Evolutionary conservation across 2,888 invertebrate genomes (phyloP).

Genomic region (Amiota communis): DNA sequence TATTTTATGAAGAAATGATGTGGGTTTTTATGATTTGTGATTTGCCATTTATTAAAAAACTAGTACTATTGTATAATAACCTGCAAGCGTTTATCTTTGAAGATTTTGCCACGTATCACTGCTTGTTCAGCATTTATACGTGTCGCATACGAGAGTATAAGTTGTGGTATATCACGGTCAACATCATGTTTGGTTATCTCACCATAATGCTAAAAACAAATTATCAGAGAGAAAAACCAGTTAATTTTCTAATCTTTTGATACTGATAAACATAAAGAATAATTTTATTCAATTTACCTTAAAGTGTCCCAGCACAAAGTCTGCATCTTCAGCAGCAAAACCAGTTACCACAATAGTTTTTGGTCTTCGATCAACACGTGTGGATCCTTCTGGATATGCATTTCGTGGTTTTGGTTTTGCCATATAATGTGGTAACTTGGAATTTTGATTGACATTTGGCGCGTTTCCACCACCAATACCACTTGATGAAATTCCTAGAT

Average conservation of each 20-base stretch:
- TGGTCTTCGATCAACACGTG: constrained; percentile 88
- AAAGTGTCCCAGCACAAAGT: constrained; percentile 86
- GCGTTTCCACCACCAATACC: constrained; percentile 33
- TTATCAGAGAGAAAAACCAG: neutral
- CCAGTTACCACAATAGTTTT: constrained; percentile 90
- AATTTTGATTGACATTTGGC: constrained; percentile 33
- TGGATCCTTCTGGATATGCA: constrained; percentile 70
- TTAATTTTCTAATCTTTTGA: no score
- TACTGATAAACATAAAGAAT: no score
- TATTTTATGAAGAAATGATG: neutral
- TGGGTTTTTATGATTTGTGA: neutral
- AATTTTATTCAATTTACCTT: constrained; percentile 77
- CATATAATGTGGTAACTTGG: constrained; percentile 47
- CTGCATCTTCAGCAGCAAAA: constrained; percentile 87
- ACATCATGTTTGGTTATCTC: constrained; percentile 87
- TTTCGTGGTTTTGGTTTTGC: constrained; percentile 47
- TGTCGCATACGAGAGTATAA: constrained; percentile 72
- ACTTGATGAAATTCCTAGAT: constrained; percentile 58
- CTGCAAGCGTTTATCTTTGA: constrained; percentile 84
- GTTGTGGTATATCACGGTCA: constrained; percentile 80
- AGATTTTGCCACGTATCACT: constrained; percentile 73
- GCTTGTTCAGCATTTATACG: constrained; percentile 73
- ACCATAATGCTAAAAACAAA: constrained; percentile 82
- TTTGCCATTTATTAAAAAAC: neutral
- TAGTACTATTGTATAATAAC: constrained; percentile 74